Percentiles rank a stretch among this genome's conserved stretches.
Conservation (phyloP, 23 tunicate species). For the Halocynthia roretzi region DNA sequence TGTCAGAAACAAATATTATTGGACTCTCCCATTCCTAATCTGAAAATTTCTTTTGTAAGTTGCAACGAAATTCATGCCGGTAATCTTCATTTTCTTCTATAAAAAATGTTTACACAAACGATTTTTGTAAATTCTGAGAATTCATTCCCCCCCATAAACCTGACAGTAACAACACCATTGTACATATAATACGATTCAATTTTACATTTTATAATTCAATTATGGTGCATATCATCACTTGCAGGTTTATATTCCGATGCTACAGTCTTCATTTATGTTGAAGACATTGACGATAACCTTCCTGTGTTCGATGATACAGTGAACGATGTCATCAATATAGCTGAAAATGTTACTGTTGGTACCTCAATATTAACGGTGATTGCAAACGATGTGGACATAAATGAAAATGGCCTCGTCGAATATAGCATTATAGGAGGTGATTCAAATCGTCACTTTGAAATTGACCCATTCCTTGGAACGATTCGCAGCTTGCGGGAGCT, state of each 20-base stretch:
- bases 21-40: too few species aligned
- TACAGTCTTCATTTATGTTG: conserved; percentile 15
- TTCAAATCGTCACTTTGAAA: conserved; percentile 28
- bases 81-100: too few species aligned
- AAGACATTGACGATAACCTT: conserved; percentile 66
- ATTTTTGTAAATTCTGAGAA: too few species aligned
- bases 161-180: too few species aligned
- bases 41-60: too few species aligned
- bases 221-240: background rate
- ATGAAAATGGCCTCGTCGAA: conserved; percentile 17
- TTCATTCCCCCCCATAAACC: too few species aligned
- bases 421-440: conserved; percentile 56
- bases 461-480: conserved; percentile 30
- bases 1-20: too few species aligned
- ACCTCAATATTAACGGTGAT: conserved; percentile 25
- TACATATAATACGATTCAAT: too few species aligned
- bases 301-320: conserved; percentile 29
- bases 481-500: conserved; percentile 14
- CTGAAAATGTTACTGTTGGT: conserved; percentile 38
- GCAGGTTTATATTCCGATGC: conserved; percentile 1
- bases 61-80: too few species aligned
- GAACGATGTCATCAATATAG: conserved; percentile 3
- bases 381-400: conserved; percentile 58
- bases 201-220: background rate
- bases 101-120: too few species aligned